phyloP scores from a whole-genome alignment of 2,888 invertebrate species.

The Cryptocheilus praepositus region DNA sequence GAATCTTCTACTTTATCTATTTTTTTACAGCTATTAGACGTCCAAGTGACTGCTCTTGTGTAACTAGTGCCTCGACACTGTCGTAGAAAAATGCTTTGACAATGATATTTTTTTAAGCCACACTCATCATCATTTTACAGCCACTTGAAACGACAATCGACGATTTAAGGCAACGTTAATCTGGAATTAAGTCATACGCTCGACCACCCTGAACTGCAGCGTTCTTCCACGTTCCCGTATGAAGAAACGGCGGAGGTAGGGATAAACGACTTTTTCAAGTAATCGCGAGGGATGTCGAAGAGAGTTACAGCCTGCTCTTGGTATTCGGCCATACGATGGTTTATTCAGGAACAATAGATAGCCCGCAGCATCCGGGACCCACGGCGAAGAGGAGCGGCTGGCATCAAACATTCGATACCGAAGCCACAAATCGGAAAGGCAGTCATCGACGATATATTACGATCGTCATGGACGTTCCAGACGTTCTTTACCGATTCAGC shows the following conservation, averaged over 20 bases:
- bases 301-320: conserved; percentile 54
- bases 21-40: too few relatives aligned
- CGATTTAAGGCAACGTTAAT: conserved; percentile 11
- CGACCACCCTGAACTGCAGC: conserved; percentile 19
- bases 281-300: conserved; percentile 50
- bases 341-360: conserved; percentile 70
- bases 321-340: conserved; percentile 63
- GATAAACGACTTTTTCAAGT: conserved; percentile 52
- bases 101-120: too few relatives aligned
- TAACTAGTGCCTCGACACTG: too few relatives aligned
- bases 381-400: conserved; percentile 59
- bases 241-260: conserved; percentile 13
- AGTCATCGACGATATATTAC: conserved; percentile 53
- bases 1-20: too few relatives aligned
- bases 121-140: neutral
- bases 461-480: conserved; percentile 42
- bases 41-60: too few relatives aligned
- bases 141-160: neutral
- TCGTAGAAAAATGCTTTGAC: too few relatives aligned
- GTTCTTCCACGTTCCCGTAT: conserved; percentile 1
- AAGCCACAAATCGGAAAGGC: conserved; percentile 52
- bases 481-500: conserved; percentile 51
- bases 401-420: conserved; percentile 61
- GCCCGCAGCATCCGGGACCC: conserved; percentile 56
- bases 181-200: conserved; percentile 12